Percentiles rank a stretch among this genome's conserved stretches.
Evolutionary conservation across 1,140 invertebrate genomes (phyloP).

Genomic region (Hypsibius dujardini): DNA sequence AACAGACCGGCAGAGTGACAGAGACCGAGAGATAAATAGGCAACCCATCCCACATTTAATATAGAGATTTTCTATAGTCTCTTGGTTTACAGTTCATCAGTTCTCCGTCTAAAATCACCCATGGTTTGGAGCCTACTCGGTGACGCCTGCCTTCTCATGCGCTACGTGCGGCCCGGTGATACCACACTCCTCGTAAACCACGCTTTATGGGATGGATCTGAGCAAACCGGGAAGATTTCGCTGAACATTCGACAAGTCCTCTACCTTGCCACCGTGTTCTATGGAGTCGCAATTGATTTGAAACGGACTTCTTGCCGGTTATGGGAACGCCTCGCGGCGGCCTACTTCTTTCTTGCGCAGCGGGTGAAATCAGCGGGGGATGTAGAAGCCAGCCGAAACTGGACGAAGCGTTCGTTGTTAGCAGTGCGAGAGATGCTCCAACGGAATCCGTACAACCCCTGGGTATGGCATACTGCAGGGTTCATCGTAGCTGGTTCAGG

Average conservation of each 20-base stretch:
- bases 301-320: background rate
- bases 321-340: background rate
- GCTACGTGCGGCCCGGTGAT: background rate
- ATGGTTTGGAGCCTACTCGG: background rate
- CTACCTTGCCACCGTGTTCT: background rate
- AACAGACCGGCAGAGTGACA: too few species aligned
- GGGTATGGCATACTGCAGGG: background rate
- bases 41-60: too few species aligned
- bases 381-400: background rate
- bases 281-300: background rate
- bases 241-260: background rate
- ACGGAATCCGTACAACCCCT: background rate
- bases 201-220: background rate
- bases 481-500: too few species aligned
- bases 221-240: background rate
- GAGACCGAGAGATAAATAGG: too few species aligned
- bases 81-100: too few species aligned
- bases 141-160: constrained; percentile 8
- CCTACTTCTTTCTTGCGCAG: background rate
- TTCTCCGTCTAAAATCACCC: background rate
- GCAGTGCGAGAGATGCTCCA: background rate
- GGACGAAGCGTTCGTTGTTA: background rate
- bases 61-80: too few species aligned
- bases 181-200: background rate
- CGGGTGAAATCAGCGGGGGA: background rate